Percentiles rank a stretch among this genome's conserved stretches.
Evolutionary conservation across 2,113 vertebrate species (phyloP).

Genomic region (Xyrauchen texanus): DNA sequence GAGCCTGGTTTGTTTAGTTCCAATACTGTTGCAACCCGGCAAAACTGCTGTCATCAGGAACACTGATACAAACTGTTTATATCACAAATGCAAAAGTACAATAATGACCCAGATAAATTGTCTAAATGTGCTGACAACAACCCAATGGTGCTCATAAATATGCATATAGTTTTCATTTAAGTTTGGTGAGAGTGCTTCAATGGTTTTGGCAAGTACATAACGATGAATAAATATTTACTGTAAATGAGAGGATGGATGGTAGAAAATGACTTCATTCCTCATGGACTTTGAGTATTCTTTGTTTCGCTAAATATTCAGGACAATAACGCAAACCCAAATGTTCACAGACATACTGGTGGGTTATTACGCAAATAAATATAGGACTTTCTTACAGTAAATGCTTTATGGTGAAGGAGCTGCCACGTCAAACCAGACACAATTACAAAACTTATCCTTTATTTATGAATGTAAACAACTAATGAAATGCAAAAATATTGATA

Average conservation of each 20-base stretch:
- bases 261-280: not conserved
- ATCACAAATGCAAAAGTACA: slow-evolving; percentile 10
- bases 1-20: slow-evolving; percentile 12
- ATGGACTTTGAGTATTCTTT: slow-evolving; percentile 4
- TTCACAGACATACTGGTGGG: not conserved
- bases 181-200: slow-evolving; percentile 1
- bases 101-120: not conserved
- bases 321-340: not conserved
- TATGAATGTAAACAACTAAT: no score
- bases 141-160: slow-evolving; percentile 19
- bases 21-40: not conserved
- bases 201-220: slow-evolving; percentile 10
- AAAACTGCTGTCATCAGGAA: not conserved
- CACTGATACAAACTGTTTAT: slow-evolving; percentile 11
- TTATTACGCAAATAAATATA: not conserved
- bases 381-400: no score
- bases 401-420: not conserved
- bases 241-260: slow-evolving; percentile 10
- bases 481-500: no score
- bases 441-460: not conserved
- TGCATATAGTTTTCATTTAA: slow-evolving; percentile 6
- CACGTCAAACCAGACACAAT: not conserved
- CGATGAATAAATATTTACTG: slow-evolving; percentile 26
- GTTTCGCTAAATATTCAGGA: not conserved
- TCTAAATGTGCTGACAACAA: slow-evolving; percentile 11